Base-by-base conservation (phyloP, 2,113 vertebrate genomes). In the Dissostichus mawsoni region DNA sequence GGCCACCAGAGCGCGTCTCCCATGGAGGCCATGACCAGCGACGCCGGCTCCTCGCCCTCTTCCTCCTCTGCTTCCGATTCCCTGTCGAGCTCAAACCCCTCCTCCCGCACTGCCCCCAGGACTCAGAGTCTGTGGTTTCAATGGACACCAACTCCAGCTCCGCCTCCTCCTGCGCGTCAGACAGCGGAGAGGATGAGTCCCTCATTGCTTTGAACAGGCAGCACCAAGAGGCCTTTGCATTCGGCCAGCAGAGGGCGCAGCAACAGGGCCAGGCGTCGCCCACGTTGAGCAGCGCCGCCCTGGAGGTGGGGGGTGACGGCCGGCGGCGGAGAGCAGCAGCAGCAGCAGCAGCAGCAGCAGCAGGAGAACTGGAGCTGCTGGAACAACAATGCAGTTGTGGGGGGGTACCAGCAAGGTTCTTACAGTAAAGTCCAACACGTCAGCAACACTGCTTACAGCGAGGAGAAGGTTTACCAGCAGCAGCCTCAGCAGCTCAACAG, bases 151-250 rank as follows among this genome's bases (percentile, higher is more conserved):
- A 91, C 83, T 92, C 88, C 81, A 95, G 93, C 85, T 91, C 93
- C 0, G 77, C 92, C 63, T 95, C 95, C 66, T 88, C 74, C 87
- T 95, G 92, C 9, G 83, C 87, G 2, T 91, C 95, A 1, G 97
- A 99, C 92, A 96, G 97, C 76, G 96, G 96, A 3, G 98, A 99
- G 93, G 95, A 96, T 5, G 98, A 99, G 86, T 94, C 95, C 29
- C 93, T 94, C 0, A 94, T 94, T 57, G 90, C 94, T 64, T 91
- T 94, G 80, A 95, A 94, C 61, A 90, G 95, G 80, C 96, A 94
- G 45, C 96, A 95, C 87, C 95, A 94, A 78, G 95, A 95, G 58
- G 96, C 95, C 86, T 97, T 97, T 62, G 89, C 94, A 69, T 97
- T 94, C 86, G 92, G 95, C 44, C 96, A 95, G 74, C 89, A 92